phyloP scores from a whole-genome alignment of 2,113 vertebrate genomes.

The Donacobius atricapilla region DNA sequence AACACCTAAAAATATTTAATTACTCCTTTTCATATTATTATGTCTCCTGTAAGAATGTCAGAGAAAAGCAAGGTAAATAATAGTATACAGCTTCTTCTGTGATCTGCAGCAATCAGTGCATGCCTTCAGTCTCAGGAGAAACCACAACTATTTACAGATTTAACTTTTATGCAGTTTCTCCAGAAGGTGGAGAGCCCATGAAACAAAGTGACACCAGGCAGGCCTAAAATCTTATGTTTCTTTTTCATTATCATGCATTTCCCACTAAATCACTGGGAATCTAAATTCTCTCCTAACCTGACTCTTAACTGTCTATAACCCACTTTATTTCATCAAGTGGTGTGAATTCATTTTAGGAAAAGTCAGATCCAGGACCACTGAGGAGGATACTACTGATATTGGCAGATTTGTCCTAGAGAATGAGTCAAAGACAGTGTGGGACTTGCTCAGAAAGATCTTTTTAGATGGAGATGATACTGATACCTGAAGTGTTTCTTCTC shows the following conservation, averaged over 20 bases:
- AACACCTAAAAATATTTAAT: background rate
- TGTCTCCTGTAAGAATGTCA: background rate
- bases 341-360: background rate
- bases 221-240: background rate
- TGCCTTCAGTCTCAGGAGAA: background rate
- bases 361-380: background rate
- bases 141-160: background rate
- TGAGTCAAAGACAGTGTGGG: background rate
- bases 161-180: background rate
- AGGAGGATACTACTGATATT: background rate
- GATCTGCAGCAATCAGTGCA: background rate
- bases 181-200: background rate
- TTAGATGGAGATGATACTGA: background rate
- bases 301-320: background rate
- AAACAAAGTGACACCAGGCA: background rate
- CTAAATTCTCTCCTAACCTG: background rate
- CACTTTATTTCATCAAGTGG: background rate
- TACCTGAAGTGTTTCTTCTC: slow-evolving; percentile 68
- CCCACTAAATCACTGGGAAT: background rate
- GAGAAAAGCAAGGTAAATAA: background rate
- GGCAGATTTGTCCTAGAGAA: background rate
- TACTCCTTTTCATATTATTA: background rate
- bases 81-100: background rate
- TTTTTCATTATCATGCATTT: background rate
- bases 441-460: background rate